A percentile compares a stretch with the other conserved stretches of the same genome.
Evolutionary conservation across 1,140 invertebrate species (phyloP).

Genomic region (Diplogasteroides magnus): DNA sequence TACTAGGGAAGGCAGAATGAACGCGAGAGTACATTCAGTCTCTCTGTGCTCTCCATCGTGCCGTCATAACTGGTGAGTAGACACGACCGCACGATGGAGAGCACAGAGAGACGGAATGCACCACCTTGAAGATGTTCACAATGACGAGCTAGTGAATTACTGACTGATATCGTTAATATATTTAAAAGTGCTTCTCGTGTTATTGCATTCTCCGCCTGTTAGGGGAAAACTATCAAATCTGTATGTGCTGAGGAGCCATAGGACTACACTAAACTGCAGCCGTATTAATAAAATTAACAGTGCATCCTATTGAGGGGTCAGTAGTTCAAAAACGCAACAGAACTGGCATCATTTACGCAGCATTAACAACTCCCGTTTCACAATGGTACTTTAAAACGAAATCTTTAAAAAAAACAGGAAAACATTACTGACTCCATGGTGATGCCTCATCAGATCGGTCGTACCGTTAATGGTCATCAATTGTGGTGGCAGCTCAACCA

Average conservation of each 20-base stretch:
- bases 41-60: no score
- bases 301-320: background rate
- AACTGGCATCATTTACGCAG: no score
- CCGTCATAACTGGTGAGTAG: background rate
- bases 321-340: no score
- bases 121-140: background rate
- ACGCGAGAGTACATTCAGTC: background rate
- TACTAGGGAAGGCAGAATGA: no score
- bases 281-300: background rate
- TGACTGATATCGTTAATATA: conserved; percentile 2
- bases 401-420: background rate
- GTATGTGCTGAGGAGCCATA: no score
- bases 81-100: no score
- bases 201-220: background rate
- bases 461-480: background rate
- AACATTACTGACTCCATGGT: background rate
- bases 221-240: no score
- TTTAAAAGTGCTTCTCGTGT: background rate
- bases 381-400: background rate
- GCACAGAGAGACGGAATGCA: no score
- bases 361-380: no score
- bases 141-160: background rate
- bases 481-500: background rate
- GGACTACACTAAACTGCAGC: background rate
- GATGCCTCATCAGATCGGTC: background rate